Evolutionary conservation across 1,140 invertebrate genomes (phyloP).

Genomic region (Nymphalis io): DNA sequence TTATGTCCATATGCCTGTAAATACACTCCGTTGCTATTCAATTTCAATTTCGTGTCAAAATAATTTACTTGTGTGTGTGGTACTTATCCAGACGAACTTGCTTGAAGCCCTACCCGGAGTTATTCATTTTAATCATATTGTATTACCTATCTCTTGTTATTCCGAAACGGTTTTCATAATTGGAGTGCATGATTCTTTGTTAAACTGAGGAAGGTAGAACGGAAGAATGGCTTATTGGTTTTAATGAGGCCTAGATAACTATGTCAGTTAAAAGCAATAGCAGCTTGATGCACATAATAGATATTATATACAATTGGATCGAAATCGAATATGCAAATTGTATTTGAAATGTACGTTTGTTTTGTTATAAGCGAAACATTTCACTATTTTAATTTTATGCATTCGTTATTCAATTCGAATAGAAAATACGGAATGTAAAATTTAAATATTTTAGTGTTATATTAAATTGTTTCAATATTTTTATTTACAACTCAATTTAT

Average conservation of each 20-base stretch:
- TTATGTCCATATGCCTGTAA: too few species aligned
- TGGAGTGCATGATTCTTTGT: slow-evolving; percentile 1
- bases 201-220: background rate
- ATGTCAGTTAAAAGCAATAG: background rate
- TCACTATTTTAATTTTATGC: background rate
- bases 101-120: background rate
- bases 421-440: background rate
- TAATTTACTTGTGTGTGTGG: too few species aligned
- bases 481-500: too few species aligned
- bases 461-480: too few species aligned
- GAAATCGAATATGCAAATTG: slow-evolving; percentile 1
- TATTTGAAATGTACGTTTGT: background rate
- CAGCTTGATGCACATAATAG: background rate
- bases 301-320: background rate
- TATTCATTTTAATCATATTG: background rate
- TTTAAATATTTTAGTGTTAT: too few species aligned
- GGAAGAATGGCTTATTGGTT: background rate
- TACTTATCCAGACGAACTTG: too few species aligned
- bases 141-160: background rate
- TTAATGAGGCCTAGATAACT: background rate
- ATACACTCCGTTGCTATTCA: too few species aligned
- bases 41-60: too few species aligned
- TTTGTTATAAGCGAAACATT: background rate
- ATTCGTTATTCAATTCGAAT: background rate
- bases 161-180: background rate